phyloP scores from a whole-genome alignment of 2,113 vertebrate species.

The Callorhinus ursinus region DNA sequence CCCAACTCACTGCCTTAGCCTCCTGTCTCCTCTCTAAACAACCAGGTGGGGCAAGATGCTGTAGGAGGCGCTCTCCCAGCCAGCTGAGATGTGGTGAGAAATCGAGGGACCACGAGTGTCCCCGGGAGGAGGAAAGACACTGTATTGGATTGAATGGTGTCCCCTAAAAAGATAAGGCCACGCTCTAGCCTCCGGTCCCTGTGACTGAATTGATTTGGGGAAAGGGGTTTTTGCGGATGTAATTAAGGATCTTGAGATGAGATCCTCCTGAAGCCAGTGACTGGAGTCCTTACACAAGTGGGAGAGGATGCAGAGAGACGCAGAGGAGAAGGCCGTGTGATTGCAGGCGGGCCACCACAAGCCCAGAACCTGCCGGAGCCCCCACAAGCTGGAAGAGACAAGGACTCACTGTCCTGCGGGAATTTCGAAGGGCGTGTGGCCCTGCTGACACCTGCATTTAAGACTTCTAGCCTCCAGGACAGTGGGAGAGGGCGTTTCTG shows the following conservation, averaged over 20 bases:
- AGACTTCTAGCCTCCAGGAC: not conserved
- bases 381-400: not conserved
- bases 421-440: fast-evolving
- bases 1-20: not conserved
- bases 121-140: not conserved
- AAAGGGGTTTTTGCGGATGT: not conserved
- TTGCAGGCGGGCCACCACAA: fast-evolving
- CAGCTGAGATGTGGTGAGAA: not conserved
- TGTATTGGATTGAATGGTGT: fast-evolving
- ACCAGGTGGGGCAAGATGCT: not conserved
- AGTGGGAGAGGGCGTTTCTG: not conserved
- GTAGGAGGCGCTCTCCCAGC: not conserved
- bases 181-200: not conserved
- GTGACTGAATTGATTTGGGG: not conserved
- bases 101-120: not conserved
- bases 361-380: not conserved
- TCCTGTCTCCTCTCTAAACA: not conserved
- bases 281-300: not conserved
- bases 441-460: not conserved
- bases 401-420: not conserved
- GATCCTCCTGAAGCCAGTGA: not conserved
- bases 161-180: not conserved
- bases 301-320: not conserved
- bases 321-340: fast-evolving
- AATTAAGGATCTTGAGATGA: not conserved